Conservation (phyloP, 2,113 vertebrate genomes). For the Macheiramphus alcinus region DNA sequence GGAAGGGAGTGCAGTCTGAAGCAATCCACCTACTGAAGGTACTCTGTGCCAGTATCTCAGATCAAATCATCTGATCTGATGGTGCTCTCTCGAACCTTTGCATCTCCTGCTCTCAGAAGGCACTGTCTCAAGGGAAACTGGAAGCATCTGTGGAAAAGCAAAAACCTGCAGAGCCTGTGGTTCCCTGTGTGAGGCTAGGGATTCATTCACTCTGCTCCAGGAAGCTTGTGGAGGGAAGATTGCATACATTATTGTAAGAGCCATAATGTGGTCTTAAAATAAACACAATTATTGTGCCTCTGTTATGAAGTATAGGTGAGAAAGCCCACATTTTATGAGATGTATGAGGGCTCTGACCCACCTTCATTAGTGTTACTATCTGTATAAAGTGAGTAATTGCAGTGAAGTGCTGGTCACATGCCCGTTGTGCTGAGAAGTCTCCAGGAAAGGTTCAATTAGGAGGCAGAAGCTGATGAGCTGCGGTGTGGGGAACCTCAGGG, state of each 20-base stretch:
- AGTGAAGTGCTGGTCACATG: background rate
- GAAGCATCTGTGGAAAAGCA: background rate
- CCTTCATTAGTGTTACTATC: background rate
- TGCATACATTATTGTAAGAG: background rate
- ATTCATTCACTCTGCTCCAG: background rate
- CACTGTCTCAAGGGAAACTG: background rate
- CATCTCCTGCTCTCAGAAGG: background rate
- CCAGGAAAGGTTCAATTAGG: background rate
- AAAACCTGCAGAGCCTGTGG: background rate
- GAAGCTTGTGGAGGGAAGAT: background rate
- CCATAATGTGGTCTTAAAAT: background rate
- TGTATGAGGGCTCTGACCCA: background rate
- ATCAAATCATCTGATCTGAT: background rate
- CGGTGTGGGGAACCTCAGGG: background rate
- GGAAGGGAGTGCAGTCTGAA: background rate
- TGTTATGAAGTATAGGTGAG: background rate
- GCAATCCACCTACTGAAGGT: background rate
- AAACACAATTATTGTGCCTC: accelerated
- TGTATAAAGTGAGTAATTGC: background rate
- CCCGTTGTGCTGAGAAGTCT: background rate
- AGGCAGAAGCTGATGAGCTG: background rate
- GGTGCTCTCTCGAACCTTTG: background rate
- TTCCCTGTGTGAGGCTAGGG: background rate
- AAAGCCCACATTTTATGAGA: background rate
- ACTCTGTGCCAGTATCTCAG: background rate